These are phyloP conservation scores for Acanthosepion lycidas DNA, from an alignment of 2,888 invertebrate species.

Conservation along the genomic window DNA sequence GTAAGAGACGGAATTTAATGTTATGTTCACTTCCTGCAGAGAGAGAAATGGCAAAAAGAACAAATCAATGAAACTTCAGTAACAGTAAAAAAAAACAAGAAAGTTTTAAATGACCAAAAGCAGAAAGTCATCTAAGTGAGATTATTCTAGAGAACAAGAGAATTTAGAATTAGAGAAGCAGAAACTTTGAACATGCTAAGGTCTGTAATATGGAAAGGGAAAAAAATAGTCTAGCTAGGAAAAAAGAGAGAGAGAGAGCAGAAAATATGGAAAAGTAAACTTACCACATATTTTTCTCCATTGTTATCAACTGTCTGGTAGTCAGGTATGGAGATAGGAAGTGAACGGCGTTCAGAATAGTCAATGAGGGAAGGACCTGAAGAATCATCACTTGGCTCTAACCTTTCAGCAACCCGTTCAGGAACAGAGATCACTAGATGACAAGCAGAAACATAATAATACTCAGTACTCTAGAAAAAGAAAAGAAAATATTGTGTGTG, in stretches of 20 bases:
- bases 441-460: not conserved
- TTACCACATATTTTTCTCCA: conserved; percentile 90
- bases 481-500: not conserved
- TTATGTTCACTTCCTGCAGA: not conserved
- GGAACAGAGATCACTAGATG: conserved; percentile 73
- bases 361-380: conserved; percentile 84
- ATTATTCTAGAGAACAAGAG: not conserved
- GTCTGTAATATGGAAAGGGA: not conserved
- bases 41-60: not conserved
- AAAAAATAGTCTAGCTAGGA: not conserved
- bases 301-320: conserved; percentile 82
- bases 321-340: conserved; percentile 89
- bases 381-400: conserved; percentile 81
- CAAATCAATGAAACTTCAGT: not conserved
- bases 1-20: not conserved
- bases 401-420: conserved; percentile 71
- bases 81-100: no score
- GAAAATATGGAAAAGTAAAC: conserved; percentile 52
- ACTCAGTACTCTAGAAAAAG: not conserved
- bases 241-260: not conserved
- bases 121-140: not conserved
- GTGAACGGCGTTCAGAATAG: conserved; percentile 86
- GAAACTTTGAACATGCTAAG: not conserved
- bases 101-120: not conserved
- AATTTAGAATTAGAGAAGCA: not conserved